Evolutionary conservation across 2,888 invertebrate genomes (phyloP).

Genomic region (Polyommatus icarus): DNA sequence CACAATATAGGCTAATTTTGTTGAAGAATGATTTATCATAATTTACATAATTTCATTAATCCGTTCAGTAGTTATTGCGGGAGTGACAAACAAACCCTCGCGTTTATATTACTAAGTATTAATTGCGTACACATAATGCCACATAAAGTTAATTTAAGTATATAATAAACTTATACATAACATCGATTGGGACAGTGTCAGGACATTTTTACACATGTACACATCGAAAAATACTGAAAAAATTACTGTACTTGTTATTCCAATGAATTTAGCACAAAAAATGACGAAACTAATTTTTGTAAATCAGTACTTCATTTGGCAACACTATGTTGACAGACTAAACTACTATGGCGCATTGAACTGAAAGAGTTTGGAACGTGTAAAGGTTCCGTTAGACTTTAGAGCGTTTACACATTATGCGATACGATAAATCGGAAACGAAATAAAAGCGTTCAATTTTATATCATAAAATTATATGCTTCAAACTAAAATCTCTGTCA

Average conservation of each 20-base stretch:
- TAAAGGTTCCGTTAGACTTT: not conserved
- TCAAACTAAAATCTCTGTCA: not conserved
- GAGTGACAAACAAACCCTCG: not conserved
- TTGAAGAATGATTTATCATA: not conserved
- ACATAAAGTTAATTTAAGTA: slow-evolving; percentile 9
- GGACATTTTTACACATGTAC: not conserved
- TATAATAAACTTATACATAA: slow-evolving; percentile 5
- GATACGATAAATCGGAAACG: not conserved
- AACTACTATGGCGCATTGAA: slow-evolving; percentile 32
- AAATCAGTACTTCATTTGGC: not conserved
- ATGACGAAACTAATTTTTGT: not conserved
- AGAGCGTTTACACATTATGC: not conserved
- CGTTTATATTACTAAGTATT: not conserved
- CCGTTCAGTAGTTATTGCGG: not conserved
- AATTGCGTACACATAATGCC: slow-evolving; percentile 23
- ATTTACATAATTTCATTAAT: not conserved
- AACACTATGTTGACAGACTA: not conserved
- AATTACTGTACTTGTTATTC: not conserved
- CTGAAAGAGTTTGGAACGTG: not conserved
- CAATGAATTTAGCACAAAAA: not conserved
- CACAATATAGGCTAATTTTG: not conserved
- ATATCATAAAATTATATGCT: too few species aligned
- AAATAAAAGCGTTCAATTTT: not conserved
- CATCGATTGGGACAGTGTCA: not conserved
- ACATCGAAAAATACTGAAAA: slow-evolving; percentile 16